phyloP scores from a whole-genome alignment of 64 coral and sea anemone genomes.

The Montipora sp. region DNA sequence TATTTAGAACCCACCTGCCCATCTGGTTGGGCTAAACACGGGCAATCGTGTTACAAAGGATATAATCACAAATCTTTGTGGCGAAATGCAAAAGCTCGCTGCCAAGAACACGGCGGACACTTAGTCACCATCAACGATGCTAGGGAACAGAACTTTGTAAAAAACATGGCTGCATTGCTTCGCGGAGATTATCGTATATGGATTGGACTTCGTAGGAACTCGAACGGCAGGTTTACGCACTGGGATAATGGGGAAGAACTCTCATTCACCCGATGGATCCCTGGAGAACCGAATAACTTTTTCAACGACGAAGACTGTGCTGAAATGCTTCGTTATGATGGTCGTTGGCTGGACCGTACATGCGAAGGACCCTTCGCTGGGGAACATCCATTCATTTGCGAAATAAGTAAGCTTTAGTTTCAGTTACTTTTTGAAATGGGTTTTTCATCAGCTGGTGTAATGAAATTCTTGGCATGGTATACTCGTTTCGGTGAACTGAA shows the following conservation, averaged over 20 bases:
- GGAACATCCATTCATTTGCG: conserved; percentile 30
- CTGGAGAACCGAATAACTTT: background rate
- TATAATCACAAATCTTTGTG: background rate
- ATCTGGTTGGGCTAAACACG: background rate
- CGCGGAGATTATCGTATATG: conserved; percentile 1
- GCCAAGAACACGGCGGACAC: conserved; percentile 12
- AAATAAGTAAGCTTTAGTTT: conserved; percentile 10
- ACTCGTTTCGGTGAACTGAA: too few species aligned
- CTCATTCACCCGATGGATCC: background rate
- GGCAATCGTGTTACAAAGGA: conserved; percentile 3
- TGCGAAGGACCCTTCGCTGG: background rate
- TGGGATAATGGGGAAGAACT: conserved; percentile 37
- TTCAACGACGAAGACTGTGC: conserved; percentile 15
- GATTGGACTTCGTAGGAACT: conserved; percentile 28
- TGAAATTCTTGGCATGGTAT: too few species aligned
- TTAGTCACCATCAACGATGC: conserved; percentile 15
- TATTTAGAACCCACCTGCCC: background rate
- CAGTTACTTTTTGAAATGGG: background rate
- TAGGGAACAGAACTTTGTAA: background rate
- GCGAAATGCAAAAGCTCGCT: conserved; percentile 4
- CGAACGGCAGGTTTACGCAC: background rate
- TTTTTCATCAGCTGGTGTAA: background rate
- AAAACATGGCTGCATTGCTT: background rate
- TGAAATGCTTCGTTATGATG: conserved; percentile 14
- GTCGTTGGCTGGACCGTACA: background rate